phyloP scores from a whole-genome alignment of 2,113 vertebrate species.

The Cyanistes caeruleus region DNA sequence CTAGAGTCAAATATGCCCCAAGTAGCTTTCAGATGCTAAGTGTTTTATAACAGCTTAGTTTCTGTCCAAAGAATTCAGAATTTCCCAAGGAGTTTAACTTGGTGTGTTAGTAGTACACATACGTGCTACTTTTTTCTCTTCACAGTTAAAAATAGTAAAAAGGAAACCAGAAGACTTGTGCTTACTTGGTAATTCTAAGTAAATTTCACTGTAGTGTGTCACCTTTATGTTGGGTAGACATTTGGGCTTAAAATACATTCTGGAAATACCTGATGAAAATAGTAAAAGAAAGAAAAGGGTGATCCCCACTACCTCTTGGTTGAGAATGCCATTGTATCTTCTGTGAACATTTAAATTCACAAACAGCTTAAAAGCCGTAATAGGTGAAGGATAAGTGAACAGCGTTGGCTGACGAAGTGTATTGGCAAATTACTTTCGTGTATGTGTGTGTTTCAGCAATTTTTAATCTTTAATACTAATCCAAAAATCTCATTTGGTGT shows the following conservation, averaged over 20 bases:
- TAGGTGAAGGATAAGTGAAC: background rate
- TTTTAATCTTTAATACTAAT: background rate
- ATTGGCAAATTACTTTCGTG: background rate
- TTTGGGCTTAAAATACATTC: background rate
- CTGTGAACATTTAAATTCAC: background rate
- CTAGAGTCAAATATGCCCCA: background rate
- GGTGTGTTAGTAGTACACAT: background rate
- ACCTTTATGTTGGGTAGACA: background rate
- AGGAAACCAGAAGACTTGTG: background rate
- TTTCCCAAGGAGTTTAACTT: background rate
- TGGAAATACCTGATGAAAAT: background rate
- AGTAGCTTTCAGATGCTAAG: background rate
- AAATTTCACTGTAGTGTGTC: background rate
- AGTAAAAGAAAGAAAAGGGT: background rate
- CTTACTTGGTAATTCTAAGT: background rate
- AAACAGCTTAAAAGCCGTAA: background rate
- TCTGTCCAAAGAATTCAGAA: background rate
- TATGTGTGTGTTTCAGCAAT: background rate
- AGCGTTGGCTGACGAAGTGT: rapidly evolving
- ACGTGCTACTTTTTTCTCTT: background rate
- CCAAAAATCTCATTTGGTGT: conserved; percentile 35
- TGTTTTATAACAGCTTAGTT: background rate
- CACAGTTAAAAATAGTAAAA: background rate
- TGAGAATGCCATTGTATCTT: background rate
- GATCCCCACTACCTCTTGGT: background rate